Base-by-base conservation (phyloP, 2,797 vertebrate species). In the Etheostoma perlongum region DNA sequence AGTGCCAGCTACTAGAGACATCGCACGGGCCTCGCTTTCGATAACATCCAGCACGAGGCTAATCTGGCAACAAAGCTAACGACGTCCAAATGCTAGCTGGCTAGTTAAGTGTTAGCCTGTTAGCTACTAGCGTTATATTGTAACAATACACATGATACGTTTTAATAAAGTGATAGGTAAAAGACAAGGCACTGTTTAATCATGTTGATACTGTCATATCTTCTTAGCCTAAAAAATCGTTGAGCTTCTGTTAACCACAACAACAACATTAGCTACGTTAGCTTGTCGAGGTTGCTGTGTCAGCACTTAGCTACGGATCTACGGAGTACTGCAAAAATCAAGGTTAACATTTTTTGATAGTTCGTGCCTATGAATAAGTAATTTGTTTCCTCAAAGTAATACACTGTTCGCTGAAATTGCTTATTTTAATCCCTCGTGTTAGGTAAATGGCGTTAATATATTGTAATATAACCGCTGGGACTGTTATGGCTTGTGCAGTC, bases 21-120 rank as follows among this genome's bases (percentile, higher is more conserved):
- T 61, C 67, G 52, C 10, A 40, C 53, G 75, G 93, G 92, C 94
- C 92, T 90, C 67, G 65, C 71, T 70, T 44, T 76, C 66, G 82
- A 92, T 82, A 90, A 92, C 88, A 82, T 85, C 71, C 63, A 74
- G 62, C 93, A 91, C 87, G 89, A 89, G 89, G 91, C 90, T 86
- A 90, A 86, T 66, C 71, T 89, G 74, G 78, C 78, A 83, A 81
- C 87, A 86, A 90, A 85, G 92, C 91, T 92, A 91, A 81, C 76
- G 60, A 54, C 33, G n/a, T 67, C 60, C 66, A 10, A 57, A 79
- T 63, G 57, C 61, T 79, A 65, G 72, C 73, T 79, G 63, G 72
- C 73, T 46, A n/a, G 27, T 25, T 33, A n/a, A 42, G 8, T 47
- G 18, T 18, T 40, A 40, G 36, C 36, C 36, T 40, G 36, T 40